phyloP scores from a whole-genome alignment of 2,888 invertebrate genomes.

The Metalampra italica region DNA sequence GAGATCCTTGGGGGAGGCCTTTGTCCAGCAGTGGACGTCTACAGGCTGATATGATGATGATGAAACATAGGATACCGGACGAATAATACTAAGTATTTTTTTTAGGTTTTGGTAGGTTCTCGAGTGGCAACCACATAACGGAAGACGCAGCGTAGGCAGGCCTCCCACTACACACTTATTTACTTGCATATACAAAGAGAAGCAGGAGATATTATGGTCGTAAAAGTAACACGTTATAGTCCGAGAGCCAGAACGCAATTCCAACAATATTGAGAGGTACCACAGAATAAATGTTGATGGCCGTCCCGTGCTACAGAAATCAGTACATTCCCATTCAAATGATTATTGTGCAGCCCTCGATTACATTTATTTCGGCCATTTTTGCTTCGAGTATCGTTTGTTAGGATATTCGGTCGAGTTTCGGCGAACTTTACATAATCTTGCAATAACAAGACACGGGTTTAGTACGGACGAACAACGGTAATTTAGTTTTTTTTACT shows the following conservation, averaged over 20 bases:
- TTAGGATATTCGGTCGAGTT: conserved; percentile 26
- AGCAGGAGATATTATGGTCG: conserved; percentile 30
- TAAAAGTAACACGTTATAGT: conserved; percentile 30
- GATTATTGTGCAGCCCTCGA: conserved; percentile 68
- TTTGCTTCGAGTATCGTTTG: conserved; percentile 26
- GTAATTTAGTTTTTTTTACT: neutral
- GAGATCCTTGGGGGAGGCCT: too few relatives aligned
- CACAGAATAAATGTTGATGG: conserved; percentile 28
- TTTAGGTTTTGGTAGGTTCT: too few relatives aligned
- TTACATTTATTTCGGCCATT: conserved; percentile 69
- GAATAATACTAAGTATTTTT: too few relatives aligned
- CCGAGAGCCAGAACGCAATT: conserved; percentile 18
- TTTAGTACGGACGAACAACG: conserved; percentile 1
- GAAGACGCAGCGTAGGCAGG: too few relatives aligned
- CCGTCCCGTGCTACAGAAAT: conserved; percentile 39
- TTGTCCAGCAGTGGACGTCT: too few relatives aligned
- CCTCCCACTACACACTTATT: too few relatives aligned
- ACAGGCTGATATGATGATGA: too few relatives aligned
- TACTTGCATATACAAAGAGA: conserved; percentile 1
- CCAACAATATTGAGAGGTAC: conserved; percentile 19
- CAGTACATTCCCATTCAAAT: conserved; percentile 75
- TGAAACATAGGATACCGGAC: too few relatives aligned
- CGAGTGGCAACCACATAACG: too few relatives aligned
- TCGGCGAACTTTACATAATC: conserved; percentile 26
- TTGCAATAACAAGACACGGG: conserved; percentile 14